Conservation (phyloP, 2,797 vertebrate genomes). For the Lateolabrax maculatus region DNA sequence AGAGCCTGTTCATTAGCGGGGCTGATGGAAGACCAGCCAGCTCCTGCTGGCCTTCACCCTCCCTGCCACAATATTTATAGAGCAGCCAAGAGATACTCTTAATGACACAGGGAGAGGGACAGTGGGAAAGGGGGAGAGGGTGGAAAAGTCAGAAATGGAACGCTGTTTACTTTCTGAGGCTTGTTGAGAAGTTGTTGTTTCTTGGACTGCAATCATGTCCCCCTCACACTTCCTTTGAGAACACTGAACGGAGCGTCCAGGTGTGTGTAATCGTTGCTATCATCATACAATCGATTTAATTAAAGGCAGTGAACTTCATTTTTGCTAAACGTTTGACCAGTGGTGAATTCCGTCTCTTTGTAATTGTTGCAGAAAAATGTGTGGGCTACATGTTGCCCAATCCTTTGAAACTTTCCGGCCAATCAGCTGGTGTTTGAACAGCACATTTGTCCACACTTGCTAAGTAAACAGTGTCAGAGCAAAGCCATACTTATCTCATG, state of each 20-base stretch:
- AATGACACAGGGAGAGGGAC: constrained; percentile 77
- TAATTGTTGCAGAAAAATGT: constrained; percentile 29
- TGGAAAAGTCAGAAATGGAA: constrained; percentile 74
- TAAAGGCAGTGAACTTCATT: not conserved
- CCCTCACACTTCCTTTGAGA: constrained; percentile 48
- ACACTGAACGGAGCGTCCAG: constrained; percentile 18
- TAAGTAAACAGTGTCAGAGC: constrained; percentile 77
- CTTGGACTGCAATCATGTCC: constrained; percentile 50
- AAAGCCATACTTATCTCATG: constrained; percentile 67
- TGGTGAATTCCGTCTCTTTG: constrained; percentile 3
- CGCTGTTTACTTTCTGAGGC: constrained; percentile 72
- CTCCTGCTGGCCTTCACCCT: constrained; percentile 82
- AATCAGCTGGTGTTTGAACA: constrained; percentile 83
- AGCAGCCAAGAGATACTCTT: constrained; percentile 79
- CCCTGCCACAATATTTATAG: constrained; percentile 84
- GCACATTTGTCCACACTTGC: constrained; percentile 84
- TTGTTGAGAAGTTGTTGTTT: constrained; percentile 62
- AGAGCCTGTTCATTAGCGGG: constrained; percentile 81
- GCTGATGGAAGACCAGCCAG: constrained; percentile 80
- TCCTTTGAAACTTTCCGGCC: constrained; percentile 69
- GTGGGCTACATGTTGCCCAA: constrained; percentile 58
- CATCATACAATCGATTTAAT: constrained; percentile 16
- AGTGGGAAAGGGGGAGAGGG: constrained; percentile 54
- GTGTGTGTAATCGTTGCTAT: constrained; percentile 23
- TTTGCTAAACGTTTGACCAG: not conserved